A percentile compares a stretch with the other conserved stretches of the same genome.
These are phyloP conservation scores for Pelecanoides urinatrix DNA, from an alignment of 2,113 vertebrate genomes.

Conservation along the genomic window DNA sequence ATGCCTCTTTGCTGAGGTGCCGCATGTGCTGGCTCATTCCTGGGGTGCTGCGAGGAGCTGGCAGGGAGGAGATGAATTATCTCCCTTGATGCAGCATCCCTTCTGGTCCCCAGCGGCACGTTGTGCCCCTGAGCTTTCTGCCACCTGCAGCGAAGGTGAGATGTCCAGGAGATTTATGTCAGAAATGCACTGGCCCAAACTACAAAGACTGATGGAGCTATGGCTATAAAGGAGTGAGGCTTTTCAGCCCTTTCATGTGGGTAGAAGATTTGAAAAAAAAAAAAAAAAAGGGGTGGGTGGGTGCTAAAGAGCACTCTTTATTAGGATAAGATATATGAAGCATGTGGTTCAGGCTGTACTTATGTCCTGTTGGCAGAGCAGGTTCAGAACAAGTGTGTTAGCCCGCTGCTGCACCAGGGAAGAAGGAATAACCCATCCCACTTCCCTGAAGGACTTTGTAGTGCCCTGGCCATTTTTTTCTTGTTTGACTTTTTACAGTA, in stretches of 20 bases:
- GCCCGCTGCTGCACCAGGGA: not conserved
- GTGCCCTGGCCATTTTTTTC: not conserved
- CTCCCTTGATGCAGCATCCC: not conserved
- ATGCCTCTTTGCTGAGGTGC: not conserved
- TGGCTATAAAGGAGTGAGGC: not conserved
- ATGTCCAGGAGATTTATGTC: not conserved
- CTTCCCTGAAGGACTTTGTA: not conserved
- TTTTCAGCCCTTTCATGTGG: not conserved
- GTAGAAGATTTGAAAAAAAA: not conserved
- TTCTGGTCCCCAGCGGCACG: not conserved
- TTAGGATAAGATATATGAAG: not conserved
- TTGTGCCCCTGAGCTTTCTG: not conserved
- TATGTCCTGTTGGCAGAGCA: not conserved
- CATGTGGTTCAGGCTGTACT: not conserved
- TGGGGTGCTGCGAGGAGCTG: not conserved
- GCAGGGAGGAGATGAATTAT: not conserved
- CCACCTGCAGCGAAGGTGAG: not conserved
- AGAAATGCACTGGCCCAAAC: not conserved
- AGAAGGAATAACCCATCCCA: not conserved
- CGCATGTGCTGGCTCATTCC: accelerated
- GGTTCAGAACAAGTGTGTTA: not conserved
- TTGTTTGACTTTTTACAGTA: not conserved
- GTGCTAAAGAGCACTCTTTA: not conserved
- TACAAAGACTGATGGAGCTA: not conserved
- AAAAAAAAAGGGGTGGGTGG: too few species aligned